Base-by-base conservation (phyloP, 2,888 invertebrate genomes). In the Caenorhabditis sinica region DNA sequence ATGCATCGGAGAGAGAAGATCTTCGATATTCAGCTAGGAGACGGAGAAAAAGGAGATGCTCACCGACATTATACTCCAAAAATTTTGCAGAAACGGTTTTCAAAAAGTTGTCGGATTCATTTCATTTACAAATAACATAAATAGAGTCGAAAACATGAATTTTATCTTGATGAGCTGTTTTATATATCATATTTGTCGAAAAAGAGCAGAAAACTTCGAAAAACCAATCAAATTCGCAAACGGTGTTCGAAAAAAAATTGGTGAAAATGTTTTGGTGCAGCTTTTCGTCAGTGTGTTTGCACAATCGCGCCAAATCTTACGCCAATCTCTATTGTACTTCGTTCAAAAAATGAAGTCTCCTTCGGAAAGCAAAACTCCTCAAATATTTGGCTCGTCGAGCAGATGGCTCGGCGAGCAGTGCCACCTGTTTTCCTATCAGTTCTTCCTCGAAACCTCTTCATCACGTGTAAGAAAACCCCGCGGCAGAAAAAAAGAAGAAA, bases 361-460 rank as follows among this genome's bases (percentile, higher is more conserved):
- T n/a, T n/a, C n/a, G n/a, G n/a, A n/a, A n/a, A 43, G 66, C 43
- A 56, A 36, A 40, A 63, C 33, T 74, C 23, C 33, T 58, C 75
- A 75, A 75, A 75, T 75, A 66, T 75, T 75, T 65, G 65, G 45
- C 65, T 65, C 65, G 0, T 30, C 43, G 30, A 53, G 23, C 68
- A 68, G 68, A 51, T 68, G 75, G 75, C 75, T 75, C 65, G 23
- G 25, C 56, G 58, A 75, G 58, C 49, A 20, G 30, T 43, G 58
- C 58, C 75, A 66, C 56, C 75, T 75, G 66, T 74, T 65, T 74
- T 63, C 36, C 23, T 33, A 33, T 61, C n/a, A 45, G 30, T 58
- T 60, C 68, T 33, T 23, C 53, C 20, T 68, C 51, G 20, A 30
- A 53, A 68, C 20, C 53, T 45, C 8, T 23, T 53, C 25, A 65